Percentiles rank a stretch among this genome's conserved stretches.
phyloP scores from a whole-genome alignment of 2,113 vertebrate genomes.

The Halcyon malimbica region DNA sequence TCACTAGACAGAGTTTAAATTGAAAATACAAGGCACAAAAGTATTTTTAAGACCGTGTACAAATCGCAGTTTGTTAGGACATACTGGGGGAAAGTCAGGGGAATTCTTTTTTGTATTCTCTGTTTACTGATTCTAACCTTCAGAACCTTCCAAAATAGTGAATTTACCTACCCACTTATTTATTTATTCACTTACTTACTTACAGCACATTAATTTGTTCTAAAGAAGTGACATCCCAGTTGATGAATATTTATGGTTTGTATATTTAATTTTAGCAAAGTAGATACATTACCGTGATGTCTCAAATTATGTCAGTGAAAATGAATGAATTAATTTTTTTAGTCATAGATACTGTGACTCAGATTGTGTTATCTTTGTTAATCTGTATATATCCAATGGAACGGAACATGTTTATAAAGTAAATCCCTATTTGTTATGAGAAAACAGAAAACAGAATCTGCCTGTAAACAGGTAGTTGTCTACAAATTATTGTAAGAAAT shows the following conservation, averaged over 20 bases:
- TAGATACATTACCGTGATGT: not conserved
- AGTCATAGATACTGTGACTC: not conserved
- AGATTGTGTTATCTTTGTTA: not conserved
- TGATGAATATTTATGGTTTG: not conserved
- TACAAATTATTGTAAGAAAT: not conserved
- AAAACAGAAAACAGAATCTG: not conserved
- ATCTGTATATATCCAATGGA: not conserved
- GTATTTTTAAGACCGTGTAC: not conserved
- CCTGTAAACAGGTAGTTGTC: not conserved
- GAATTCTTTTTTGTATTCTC: not conserved
- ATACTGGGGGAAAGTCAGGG: not conserved
- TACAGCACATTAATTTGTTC: not conserved
- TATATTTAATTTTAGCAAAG: not conserved
- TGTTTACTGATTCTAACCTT: not conserved
- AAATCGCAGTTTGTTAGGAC: not conserved
- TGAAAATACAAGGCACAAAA: not conserved
- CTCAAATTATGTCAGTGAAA: not conserved
- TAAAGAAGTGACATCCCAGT: not conserved
- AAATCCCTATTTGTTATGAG: not conserved
- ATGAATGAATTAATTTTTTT: not conserved
- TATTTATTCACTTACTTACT: not conserved
- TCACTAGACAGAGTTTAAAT: not conserved
- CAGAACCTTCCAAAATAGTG: not conserved
- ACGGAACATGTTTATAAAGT: not conserved
- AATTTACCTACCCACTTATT: not conserved